A percentile compares a stretch with the other conserved stretches of the same genome.
Conservation (phyloP, 2,888 invertebrate species). For the Phymatocera aterrima region DNA sequence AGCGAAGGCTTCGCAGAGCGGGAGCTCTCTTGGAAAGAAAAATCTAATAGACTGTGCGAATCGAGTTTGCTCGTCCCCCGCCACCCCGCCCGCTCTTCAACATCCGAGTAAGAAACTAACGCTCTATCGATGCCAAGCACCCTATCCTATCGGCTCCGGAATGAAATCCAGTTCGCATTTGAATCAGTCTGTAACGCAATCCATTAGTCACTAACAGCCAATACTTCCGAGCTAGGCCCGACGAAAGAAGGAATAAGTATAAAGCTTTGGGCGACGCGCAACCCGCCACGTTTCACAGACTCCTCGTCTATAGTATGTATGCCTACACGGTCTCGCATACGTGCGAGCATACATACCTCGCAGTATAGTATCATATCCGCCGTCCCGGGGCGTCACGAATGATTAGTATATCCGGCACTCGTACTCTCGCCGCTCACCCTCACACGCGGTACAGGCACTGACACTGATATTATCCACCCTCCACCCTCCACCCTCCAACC, state of each 20-base stretch:
- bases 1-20: neutral
- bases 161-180: slow-evolving; percentile 73
- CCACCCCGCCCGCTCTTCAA: no score
- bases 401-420: slow-evolving; percentile 61
- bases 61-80: slow-evolving; percentile 66
- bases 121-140: slow-evolving; percentile 60
- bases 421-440: slow-evolving; percentile 47
- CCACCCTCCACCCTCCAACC: slow-evolving; percentile 56
- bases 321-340: no score
- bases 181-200: slow-evolving; percentile 73
- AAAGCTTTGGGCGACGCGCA: slow-evolving; percentile 13
- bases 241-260: slow-evolving; percentile 48
- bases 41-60: slow-evolving; percentile 72
- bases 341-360: no score
- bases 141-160: slow-evolving; percentile 59
- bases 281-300: slow-evolving; percentile 6
- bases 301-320: slow-evolving; percentile 44
- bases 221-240: slow-evolving; percentile 64
- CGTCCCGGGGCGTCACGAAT: slow-evolving; percentile 60
- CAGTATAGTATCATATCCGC: no score
- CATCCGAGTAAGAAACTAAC: slow-evolving; percentile 61
- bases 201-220: slow-evolving; percentile 73
- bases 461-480: slow-evolving; percentile 49
- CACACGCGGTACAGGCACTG: slow-evolving; percentile 43
- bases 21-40: slow-evolving; percentile 58